Evolutionary conservation across 2,113 vertebrate genomes (phyloP).

Genomic region (Notothenia coriiceps): DNA sequence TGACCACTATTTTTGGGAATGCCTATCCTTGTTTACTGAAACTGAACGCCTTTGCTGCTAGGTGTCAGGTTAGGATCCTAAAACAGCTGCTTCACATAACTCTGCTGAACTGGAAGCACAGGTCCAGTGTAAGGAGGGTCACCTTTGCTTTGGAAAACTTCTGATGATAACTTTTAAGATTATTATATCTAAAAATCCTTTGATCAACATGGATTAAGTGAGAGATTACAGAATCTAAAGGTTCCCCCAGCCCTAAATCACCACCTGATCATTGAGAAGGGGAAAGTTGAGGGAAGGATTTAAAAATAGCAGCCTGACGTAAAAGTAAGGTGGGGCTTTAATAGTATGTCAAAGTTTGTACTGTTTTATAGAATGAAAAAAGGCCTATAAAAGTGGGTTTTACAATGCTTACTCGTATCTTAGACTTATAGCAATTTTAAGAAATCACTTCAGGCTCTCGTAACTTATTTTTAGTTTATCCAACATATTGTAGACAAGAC

Average conservation of each 20-base stretch:
- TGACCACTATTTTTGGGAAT: slow-evolving; percentile 39
- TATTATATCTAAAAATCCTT: neutral
- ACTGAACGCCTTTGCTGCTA: slow-evolving; percentile 35
- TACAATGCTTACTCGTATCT: neutral
- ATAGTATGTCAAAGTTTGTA: slow-evolving; percentile 22
- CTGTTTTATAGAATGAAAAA: neutral
- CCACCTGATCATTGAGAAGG: slow-evolving; percentile 18
- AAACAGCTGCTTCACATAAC: slow-evolving; percentile 66
- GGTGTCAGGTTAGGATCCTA: slow-evolving; percentile 70
- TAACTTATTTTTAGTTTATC: neutral
- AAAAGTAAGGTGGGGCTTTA: slow-evolving; percentile 1
- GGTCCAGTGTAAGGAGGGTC: slow-evolving; percentile 10
- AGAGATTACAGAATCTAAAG: neutral
- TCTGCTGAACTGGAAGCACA: slow-evolving; percentile 52
- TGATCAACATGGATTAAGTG: slow-evolving; percentile 6
- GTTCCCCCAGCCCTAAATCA: neutral
- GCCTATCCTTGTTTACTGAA: slow-evolving; percentile 58
- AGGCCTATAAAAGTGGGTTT: neutral
- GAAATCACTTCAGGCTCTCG: neutral
- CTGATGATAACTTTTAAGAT: neutral
- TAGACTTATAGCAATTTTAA: neutral
- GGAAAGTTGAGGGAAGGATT: neutral
- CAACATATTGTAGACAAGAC: neutral
- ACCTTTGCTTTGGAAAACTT: neutral
- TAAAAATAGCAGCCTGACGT: slow-evolving; percentile 37